Evolutionary conservation across 2,888 invertebrate species (phyloP).

Genomic region (Micropterix aruncella): DNA sequence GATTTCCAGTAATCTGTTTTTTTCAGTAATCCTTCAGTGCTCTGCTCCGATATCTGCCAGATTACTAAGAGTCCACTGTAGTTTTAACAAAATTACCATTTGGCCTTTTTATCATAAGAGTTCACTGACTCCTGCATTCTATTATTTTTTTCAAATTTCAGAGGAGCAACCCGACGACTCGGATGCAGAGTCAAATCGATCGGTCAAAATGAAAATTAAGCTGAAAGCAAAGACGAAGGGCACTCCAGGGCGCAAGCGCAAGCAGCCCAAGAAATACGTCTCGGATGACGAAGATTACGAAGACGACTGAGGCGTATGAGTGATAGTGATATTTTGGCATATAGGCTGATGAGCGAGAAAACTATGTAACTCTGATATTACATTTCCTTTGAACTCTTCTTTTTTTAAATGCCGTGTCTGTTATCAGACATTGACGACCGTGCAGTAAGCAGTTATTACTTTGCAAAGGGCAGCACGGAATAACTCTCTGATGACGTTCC

Average conservation of each 20-base stretch:
- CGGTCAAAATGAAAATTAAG: conserved; percentile 63
- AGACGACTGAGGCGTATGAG: conserved; percentile 27
- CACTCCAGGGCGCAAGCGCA: conserved; percentile 39
- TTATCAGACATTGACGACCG: background rate
- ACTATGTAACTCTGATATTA: too few species aligned
- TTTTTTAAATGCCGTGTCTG: background rate
- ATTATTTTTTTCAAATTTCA: too few species aligned
- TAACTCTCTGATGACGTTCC: conserved; percentile 1
- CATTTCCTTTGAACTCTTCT: too few species aligned
- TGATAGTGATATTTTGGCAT: conserved; percentile 7
- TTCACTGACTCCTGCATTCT: too few species aligned
- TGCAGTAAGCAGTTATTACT: background rate
- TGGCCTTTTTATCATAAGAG: too few species aligned
- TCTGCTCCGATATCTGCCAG: too few species aligned
- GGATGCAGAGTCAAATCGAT: conserved; percentile 44
- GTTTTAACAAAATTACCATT: too few species aligned
- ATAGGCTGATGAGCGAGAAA: too few species aligned
- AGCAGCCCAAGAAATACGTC: conserved; percentile 44
- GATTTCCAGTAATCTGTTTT: too few species aligned
- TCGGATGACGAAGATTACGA: conserved; percentile 50
- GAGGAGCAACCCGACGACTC: too few species aligned
- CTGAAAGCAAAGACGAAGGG: conserved; percentile 26
- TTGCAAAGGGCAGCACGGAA: background rate
- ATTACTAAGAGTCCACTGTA: too few species aligned
- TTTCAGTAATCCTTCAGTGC: too few species aligned